phyloP scores from a whole-genome alignment of 2,797 vertebrate genomes.

The Ispidina picta region DNA sequence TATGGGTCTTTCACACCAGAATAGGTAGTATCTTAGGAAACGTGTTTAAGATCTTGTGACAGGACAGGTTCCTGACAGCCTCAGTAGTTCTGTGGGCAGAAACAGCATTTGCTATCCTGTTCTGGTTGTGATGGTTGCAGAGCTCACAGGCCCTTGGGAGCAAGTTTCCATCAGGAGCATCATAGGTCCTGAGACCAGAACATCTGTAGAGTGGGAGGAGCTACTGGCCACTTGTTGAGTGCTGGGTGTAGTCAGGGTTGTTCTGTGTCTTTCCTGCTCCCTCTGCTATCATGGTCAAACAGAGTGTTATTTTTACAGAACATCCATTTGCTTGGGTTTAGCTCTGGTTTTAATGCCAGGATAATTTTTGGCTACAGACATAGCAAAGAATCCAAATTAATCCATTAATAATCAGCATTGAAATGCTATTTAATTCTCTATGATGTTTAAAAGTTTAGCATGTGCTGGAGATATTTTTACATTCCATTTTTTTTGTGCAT shows the following conservation, averaged over 20 bases:
- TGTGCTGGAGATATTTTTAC: background rate
- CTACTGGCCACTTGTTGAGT: background rate
- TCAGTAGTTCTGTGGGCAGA: background rate
- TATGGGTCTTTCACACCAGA: background rate
- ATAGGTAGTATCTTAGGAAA: background rate
- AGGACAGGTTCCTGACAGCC: background rate
- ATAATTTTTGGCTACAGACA: conserved; percentile 15
- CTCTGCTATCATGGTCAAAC: background rate
- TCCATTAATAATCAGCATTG: conserved; percentile 41
- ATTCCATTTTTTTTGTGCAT: background rate
- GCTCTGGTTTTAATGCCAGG: conserved; percentile 32
- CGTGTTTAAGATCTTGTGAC: background rate
- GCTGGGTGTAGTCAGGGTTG: background rate
- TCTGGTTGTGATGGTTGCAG: background rate
- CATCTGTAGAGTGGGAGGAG: background rate
- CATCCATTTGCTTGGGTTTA: background rate
- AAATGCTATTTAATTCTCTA: conserved; percentile 22
- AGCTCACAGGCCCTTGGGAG: background rate
- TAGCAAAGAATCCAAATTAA: conserved; percentile 29
- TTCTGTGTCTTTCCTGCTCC: background rate
- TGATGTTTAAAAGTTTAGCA: conserved; percentile 1
- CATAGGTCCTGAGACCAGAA: fast-evolving
- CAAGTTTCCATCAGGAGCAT: background rate
- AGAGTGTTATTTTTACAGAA: background rate
- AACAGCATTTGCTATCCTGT: background rate